These are phyloP conservation scores for Hesperia comma DNA, from an alignment of 2,888 invertebrate genomes.

Conservation along the genomic window DNA sequence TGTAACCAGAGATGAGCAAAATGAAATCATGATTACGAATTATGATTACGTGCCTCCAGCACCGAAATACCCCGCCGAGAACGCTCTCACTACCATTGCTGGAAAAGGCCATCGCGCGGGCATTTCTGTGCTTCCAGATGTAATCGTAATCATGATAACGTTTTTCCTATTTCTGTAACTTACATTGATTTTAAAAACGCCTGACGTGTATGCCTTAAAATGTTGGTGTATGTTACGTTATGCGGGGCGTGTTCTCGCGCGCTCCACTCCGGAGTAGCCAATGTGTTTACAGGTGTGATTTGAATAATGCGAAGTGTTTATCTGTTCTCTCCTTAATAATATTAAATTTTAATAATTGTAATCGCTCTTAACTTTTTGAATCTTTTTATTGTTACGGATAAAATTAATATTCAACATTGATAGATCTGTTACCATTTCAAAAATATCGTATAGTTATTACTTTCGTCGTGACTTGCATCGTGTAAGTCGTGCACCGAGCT, in stretches of 20 bases:
- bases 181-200: conserved; percentile 14
- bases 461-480: background rate
- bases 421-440: conserved; percentile 14
- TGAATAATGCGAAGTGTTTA: conserved; percentile 8
- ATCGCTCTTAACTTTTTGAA: conserved; percentile 8
- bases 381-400: conserved; percentile 7
- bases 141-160: too few species aligned
- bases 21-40: too few species aligned
- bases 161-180: too few species aligned
- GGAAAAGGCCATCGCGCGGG: too few species aligned
- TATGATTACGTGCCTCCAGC: too few species aligned
- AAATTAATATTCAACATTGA: background rate
- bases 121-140: too few species aligned
- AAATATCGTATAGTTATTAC: background rate
- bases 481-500: background rate
- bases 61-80: too few species aligned
- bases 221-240: too few species aligned
- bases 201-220: conserved; percentile 15
- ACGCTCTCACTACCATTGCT: too few species aligned
- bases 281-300: conserved; percentile 3
- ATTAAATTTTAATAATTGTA: conserved; percentile 12
- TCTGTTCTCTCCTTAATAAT: conserved; percentile 25
- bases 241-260: too few species aligned
- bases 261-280: background rate
- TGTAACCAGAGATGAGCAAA: too few species aligned